Evolutionary conservation across 2,797 vertebrate species (phyloP).

Genomic region (Sternotherus odoratus): DNA sequence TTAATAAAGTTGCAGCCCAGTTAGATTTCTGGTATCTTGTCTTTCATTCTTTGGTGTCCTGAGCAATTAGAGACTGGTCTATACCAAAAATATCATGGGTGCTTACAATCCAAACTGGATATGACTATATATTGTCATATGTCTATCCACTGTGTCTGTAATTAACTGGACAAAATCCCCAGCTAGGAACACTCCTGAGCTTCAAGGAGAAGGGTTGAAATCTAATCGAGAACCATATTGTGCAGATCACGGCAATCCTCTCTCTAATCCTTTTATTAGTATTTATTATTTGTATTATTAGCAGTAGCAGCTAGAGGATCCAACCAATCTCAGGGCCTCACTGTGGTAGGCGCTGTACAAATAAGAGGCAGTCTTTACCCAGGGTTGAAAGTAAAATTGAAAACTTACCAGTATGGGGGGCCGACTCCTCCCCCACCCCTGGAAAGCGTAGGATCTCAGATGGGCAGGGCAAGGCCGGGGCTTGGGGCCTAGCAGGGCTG

Average conservation of each 20-base stretch:
- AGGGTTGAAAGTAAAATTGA: too few relatives aligned
- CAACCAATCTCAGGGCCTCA: not conserved
- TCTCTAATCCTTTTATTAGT: not conserved
- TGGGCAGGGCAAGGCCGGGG: too few relatives aligned
- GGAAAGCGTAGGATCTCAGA: too few relatives aligned
- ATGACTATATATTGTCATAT: not conserved
- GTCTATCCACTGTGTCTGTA: not conserved
- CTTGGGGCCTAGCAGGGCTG: too few relatives aligned
- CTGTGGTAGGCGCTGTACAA: not conserved
- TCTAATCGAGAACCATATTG: not conserved
- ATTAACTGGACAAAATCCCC: not conserved
- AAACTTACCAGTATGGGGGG: too few relatives aligned
- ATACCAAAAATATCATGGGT: not conserved
- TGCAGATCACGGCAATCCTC: not conserved
- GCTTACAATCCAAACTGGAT: not conserved
- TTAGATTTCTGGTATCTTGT: not conserved
- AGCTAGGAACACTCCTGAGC: not conserved
- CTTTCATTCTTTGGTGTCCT: not conserved
- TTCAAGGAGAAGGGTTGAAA: not conserved
- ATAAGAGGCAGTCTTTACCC: not conserved
- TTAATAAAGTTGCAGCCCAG: not conserved
- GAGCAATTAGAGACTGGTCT: not conserved
- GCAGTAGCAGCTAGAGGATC: not conserved
- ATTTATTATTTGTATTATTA: not conserved
- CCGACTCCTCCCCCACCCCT: too few relatives aligned